Base-by-base conservation (phyloP, 2,888 invertebrate genomes). In the Lasioglossum lativentre region DNA sequence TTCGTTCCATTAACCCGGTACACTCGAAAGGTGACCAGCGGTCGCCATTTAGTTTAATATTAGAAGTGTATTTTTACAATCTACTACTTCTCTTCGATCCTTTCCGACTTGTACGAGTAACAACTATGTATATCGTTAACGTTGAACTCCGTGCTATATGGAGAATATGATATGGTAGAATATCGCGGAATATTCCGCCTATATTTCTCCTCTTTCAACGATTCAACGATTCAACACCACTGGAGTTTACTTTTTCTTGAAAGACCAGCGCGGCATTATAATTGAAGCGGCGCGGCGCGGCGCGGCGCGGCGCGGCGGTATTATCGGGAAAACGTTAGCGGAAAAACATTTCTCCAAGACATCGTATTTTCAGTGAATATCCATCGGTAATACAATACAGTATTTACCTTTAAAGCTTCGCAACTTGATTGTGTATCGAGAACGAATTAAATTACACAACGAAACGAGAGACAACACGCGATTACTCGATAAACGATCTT, bases 251-350 rank as follows among this genome's bases (percentile, higher is more conserved):
- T 30, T 63, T 63, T 12, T 5, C 59, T 63, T 30, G 16, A 30
- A 63, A 59, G 30, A 63, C 27, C 16, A 16, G 16, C 30, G 59
- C 27, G 16, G 4, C 12, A 63, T 63, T 30, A 16, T 63, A 63
- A 30, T 63, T 63, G 59, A 63, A 63, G 16, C 27, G 30, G n/a
- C n/a, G n/a, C n/a, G n/a, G n/a, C n/a, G n/a, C n/a, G n/a, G n/a
- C n/a, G n/a, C n/a, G n/a, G n/a, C n/a, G n/a, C n/a, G n/a, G n/a
- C n/a, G n/a, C n/a, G n/a, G 27, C 5, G 59, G 59, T 30, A 27
- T 63, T 63, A 63, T 63, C 59, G 59, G 59, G 30, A 63, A 63
- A 30, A 30, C 59, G 59, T 27, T 63, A 63, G 59, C 30, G 30
- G 30, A 30, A 27, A 30, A 63, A 16, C 59, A 63, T 63, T 30